Conservation (phyloP, 2,113 vertebrate species). For the Canis aureus region DNA sequence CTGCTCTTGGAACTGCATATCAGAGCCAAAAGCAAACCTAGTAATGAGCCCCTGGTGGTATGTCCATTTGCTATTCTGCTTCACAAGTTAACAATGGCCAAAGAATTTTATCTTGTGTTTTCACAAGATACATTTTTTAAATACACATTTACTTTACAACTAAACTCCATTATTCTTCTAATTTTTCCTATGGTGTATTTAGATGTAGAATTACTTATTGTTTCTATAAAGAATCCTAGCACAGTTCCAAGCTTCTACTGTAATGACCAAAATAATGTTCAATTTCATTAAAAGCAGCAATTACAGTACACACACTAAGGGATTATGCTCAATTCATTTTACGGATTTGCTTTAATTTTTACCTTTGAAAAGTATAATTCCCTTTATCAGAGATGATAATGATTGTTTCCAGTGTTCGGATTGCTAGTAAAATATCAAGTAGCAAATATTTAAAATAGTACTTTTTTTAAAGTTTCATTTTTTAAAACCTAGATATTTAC, state of each 20-base stretch:
- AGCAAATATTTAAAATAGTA: constrained; percentile 63
- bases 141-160: background rate
- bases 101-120: constrained; percentile 45
- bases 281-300: constrained; percentile 78
- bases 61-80: constrained; percentile 28
- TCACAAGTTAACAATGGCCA: background rate
- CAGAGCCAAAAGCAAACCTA: constrained; percentile 55
- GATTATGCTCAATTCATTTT: constrained; percentile 72
- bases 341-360: constrained; percentile 79
- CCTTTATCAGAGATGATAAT: constrained; percentile 64
- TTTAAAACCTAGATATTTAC: background rate
- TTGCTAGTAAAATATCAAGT: constrained; percentile 63
- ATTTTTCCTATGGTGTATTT: constrained; percentile 4
- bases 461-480: constrained; percentile 1
- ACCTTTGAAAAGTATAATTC: constrained; percentile 58
- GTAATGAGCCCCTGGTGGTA: constrained; percentile 32
- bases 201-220: constrained; percentile 8
- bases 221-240: constrained; percentile 57
- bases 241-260: background rate
- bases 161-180: background rate
- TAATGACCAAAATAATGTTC: constrained; percentile 74
- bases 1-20: constrained; percentile 43
- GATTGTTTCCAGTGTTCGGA: constrained; percentile 44
- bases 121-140: background rate
- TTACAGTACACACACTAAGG: constrained; percentile 36